These are phyloP conservation scores for Cydia amplana DNA, from an alignment of 1,140 invertebrate species.

Conservation along the genomic window DNA sequence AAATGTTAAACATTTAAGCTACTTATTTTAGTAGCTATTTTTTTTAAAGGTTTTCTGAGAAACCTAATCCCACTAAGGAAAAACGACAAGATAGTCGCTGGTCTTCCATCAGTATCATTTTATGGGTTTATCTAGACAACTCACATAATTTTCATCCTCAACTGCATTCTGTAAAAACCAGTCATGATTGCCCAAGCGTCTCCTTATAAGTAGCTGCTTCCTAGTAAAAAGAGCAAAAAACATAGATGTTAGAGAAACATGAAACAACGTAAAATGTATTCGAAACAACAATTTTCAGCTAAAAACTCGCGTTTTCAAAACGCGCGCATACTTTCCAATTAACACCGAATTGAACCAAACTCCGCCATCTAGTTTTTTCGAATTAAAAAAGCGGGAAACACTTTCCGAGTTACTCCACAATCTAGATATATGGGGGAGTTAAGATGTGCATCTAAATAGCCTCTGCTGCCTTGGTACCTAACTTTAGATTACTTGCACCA, in stretches of 20 bases:
- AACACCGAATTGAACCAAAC: conserved; percentile 17
- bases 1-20: too few species aligned
- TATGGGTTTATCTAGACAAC: too few species aligned
- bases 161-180: too few species aligned
- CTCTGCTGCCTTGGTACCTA: conserved; percentile 69
- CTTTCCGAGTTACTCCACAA: conserved; percentile 62
- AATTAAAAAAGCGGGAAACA: conserved; percentile 49
- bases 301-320: conserved; percentile 22
- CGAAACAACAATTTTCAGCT: background rate
- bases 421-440: conserved; percentile 76
- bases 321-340: conserved; percentile 25
- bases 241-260: background rate
- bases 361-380: conserved; percentile 16
- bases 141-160: too few species aligned
- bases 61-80: too few species aligned
- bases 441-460: conserved; percentile 79
- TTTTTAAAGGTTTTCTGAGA: too few species aligned
- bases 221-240: background rate
- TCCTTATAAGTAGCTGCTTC: too few species aligned
- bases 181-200: too few species aligned
- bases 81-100: too few species aligned
- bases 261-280: background rate
- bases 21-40: too few species aligned
- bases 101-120: too few species aligned
- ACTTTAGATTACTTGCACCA: conserved; percentile 77